Evolutionary conservation across 2,797 vertebrate genomes (phyloP).

Genomic region (Sebastes jordani): DNA sequence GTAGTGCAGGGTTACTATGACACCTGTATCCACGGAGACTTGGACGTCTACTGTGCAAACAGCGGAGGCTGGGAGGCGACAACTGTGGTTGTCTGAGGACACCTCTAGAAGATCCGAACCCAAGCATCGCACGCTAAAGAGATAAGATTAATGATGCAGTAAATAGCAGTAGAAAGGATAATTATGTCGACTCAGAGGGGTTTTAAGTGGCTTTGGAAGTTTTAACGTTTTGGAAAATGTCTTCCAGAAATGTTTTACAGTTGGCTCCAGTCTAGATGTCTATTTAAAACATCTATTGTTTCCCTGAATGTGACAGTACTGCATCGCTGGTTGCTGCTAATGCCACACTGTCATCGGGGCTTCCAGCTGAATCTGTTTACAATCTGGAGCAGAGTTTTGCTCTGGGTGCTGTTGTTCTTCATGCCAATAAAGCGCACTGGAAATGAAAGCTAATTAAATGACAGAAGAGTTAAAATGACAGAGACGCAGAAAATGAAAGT

Average conservation of each 20-base stretch:
- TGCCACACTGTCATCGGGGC: background rate
- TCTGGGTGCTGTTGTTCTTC: background rate
- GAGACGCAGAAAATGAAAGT: conserved; percentile 37
- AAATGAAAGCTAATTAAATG: conserved; percentile 32
- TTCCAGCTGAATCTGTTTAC: conserved; percentile 27
- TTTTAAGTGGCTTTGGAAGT: background rate
- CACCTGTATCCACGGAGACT: background rate
- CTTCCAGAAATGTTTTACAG: background rate
- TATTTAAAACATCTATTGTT: background rate
- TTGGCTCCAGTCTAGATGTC: background rate
- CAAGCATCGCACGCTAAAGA: background rate
- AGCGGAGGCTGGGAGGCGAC: background rate
- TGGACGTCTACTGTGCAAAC: background rate
- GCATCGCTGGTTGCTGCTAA: background rate
- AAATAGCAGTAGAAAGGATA: background rate
- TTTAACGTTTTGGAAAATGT: background rate
- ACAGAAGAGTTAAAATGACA: conserved; percentile 25
- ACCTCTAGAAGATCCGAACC: background rate
- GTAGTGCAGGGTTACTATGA: background rate
- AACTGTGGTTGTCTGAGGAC: background rate
- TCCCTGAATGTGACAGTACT: background rate
- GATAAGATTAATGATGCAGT: background rate
- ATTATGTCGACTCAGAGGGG: background rate
- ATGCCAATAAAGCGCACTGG: conserved; percentile 15
- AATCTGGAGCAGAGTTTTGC: conserved; percentile 11